phyloP scores from a whole-genome alignment of 2,113 vertebrate genomes.

The Tachycineta bicolor region DNA sequence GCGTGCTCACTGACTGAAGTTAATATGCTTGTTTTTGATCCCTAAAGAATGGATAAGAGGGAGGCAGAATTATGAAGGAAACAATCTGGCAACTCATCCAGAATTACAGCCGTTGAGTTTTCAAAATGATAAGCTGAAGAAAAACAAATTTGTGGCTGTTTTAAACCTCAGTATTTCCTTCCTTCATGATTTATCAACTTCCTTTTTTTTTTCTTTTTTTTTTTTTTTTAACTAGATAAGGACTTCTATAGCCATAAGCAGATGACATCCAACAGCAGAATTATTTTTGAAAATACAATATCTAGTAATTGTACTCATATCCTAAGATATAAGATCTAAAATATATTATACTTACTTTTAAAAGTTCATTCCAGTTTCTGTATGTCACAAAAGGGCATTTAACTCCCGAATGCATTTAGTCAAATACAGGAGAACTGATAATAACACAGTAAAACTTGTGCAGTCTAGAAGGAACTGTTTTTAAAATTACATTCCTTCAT shows the following conservation, averaged over 20 bases:
- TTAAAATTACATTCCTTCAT: not conserved
- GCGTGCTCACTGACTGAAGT: not conserved
- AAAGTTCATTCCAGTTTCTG: not conserved
- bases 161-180: slow-evolving; percentile 61
- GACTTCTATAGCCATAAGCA: not conserved
- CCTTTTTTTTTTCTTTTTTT: not conserved
- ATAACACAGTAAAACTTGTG: not conserved
- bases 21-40: slow-evolving; percentile 55
- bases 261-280: not conserved
- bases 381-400: not conserved
- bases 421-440: not conserved
- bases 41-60: slow-evolving; percentile 43
- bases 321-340: not conserved
- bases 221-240: not conserved
- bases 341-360: not conserved
- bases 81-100: slow-evolving; percentile 56
- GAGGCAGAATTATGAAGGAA: slow-evolving; percentile 56
- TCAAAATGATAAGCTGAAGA: slow-evolving; percentile 49
- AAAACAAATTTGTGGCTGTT: slow-evolving; percentile 50
- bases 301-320: not conserved
- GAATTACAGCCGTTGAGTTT: slow-evolving; percentile 30
- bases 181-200: slow-evolving; percentile 57
- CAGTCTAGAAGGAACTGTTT: not conserved
- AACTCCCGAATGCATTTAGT: not conserved
- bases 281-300: not conserved